Percentiles rank a stretch among this genome's conserved stretches.
phyloP scores from a whole-genome alignment of 2,888 invertebrate species.

The Nysson spinosus region DNA sequence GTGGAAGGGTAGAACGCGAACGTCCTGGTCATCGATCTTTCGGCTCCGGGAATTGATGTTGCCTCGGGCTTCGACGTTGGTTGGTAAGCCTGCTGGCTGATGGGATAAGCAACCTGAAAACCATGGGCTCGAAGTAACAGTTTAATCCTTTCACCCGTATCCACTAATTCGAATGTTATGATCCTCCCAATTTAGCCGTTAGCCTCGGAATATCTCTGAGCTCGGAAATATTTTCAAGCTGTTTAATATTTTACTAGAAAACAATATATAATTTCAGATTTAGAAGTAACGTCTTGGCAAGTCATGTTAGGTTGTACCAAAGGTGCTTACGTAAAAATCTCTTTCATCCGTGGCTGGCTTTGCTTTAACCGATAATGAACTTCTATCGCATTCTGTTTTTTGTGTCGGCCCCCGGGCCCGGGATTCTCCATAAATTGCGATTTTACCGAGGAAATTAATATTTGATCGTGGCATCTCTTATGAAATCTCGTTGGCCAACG shows the following conservation, averaged over 20 bases:
- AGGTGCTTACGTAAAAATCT: no score
- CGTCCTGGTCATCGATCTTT: constrained; percentile 65
- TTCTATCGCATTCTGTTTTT: no score
- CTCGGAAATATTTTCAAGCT: no score
- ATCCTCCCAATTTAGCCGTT: no score
- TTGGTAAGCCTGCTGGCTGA: constrained; percentile 46
- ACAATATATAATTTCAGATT: no score
- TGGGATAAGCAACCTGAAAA: constrained; percentile 56
- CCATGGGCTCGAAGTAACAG: constrained; percentile 51
- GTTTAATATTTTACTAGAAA: no score
- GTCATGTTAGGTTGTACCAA: no score
- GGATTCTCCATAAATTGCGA: constrained; percentile 37
- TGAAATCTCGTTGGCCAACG: constrained; percentile 35
- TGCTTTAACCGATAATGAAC: no score
- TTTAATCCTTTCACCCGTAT: constrained; percentile 50
- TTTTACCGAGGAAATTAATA: constrained; percentile 57
- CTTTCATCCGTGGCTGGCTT: no score
- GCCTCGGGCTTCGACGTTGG: constrained; percentile 43
- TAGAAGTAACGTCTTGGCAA: no score
- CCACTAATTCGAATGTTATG: constrained; percentile 30
- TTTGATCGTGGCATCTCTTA: constrained; percentile 51
- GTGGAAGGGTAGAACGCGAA: background rate
- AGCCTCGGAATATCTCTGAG: no score
- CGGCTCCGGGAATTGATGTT: constrained; percentile 55
- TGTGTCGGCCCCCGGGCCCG: no score